Base-by-base conservation (phyloP, 2,113 vertebrate species). In the Rhinichthys klamathensis region DNA sequence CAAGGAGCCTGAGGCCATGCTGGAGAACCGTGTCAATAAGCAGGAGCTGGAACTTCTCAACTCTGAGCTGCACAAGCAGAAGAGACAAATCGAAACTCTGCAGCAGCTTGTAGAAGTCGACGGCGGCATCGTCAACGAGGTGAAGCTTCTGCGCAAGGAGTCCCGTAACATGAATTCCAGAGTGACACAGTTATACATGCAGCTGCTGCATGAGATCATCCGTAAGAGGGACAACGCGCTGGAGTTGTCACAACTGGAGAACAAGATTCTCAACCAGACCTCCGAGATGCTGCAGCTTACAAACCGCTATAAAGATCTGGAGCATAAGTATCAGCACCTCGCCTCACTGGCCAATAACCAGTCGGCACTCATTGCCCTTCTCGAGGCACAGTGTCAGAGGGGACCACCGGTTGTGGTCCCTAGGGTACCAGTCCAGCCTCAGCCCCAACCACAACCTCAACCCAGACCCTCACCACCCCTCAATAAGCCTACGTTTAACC, bases 111-210 rank as follows among this genome's bases (percentile, higher is more conserved):
- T 99, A 10, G 98, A 99, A 91, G 97, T 99, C 80, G 98, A 99
- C 1, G 98, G 98, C 0, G 98, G 98, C 46, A 97, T 99, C 2
- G 98, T 99, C 74, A 99, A 97, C 0, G 98, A 99, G 92, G 98
- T 99, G 78, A 99, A 99, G 90, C 95, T 99, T 85, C 92, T 99
- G 88, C 95, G 98, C 76, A 99, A 99, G 92, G 98, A 99, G 91
- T 99, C 98, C 86, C 95, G 98, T 88, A 99, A 99, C 90, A 99
- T 99, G 98, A 99, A 99, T 94, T 98, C 98, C 0, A 93, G 98
- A 3, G 98, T 99, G 86, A 99, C 98, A 0, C 98, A 99, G 91
- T 95, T 99, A 58, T 99, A 99, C 91, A 99, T 99, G 98, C 98
- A 99, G 94, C 94, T 99, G 85, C 94, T 99, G 77, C 98, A 99